Evolutionary conservation across 1,140 invertebrate genomes (phyloP), one percentile per base, ranked within the genome.

Genomic region (Anastrepha ludens): DNA sequence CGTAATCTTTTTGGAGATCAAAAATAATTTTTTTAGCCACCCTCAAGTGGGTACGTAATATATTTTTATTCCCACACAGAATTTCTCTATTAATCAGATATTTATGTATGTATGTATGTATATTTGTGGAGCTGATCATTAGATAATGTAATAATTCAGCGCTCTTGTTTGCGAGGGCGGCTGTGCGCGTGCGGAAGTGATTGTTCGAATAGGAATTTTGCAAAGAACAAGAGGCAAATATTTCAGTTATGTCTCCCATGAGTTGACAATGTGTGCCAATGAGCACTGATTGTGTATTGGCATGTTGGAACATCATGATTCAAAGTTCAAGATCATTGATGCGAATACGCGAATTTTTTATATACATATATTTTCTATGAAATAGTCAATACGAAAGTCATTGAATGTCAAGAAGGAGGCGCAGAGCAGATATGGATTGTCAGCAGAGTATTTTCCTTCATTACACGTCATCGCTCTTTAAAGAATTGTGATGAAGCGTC

Each of bases 181-280:
- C n/a, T 55, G 74, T 81, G 17, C 74, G 74, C 74, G 74, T 81
- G 74, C 74, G 74, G 44, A 81, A 81, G 74, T 81, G 74, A 81
- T 81, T 81, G 47, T 50, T 81, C 74, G 74, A 81, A 58, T 55
- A 81, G n/a, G 74, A 81, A 81, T 81, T 81, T 81, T 9, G 44
- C 47, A 11, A 58, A 81, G 74, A 81, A 81, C 50, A 81, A 55
- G 74, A 55, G 47, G 55, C n/a, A 81, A 81, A 81, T 81, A 81
- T 81, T 81, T 81, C 41, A 47, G 47, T 55, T 8, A 55, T 55
- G n/a, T 29, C 74, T 20, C 11, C n/a, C 7, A 13, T 20, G 47
- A 55, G 74, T 81, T 50, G 50, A 81, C 74, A 81, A 55, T 81
- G 47, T 81, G 74, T 47, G 6, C 47, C 44, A 55, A 55, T 81